Percentiles rank a stretch among this genome's conserved stretches.
Conservation (phyloP, 1,140 invertebrate genomes). For the Platorchestia sp. region DNA sequence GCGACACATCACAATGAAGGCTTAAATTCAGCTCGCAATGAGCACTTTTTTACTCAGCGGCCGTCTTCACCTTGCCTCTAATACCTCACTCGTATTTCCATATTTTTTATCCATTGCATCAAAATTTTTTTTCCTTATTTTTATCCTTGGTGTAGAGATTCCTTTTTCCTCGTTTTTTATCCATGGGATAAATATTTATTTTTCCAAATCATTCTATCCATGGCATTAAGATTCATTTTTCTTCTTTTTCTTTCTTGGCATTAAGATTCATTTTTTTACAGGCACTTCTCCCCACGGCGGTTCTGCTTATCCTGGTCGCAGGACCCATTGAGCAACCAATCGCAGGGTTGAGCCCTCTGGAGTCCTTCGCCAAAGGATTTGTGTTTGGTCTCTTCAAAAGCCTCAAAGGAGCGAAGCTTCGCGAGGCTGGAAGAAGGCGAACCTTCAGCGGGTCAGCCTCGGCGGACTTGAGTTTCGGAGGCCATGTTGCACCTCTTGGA, state of each 20-base stretch:
- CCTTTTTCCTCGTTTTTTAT: no score
- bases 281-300: neutral
- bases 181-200: no score
- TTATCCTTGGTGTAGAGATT: no score
- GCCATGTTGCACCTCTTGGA: neutral
- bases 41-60: no score
- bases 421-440: neutral
- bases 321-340: neutral
- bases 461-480: slow-evolving; percentile 26
- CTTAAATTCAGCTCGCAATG: no score
- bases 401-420: neutral
- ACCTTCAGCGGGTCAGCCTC: slow-evolving; percentile 21
- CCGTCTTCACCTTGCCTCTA: no score
- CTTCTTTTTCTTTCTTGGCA: neutral
- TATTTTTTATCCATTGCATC: no score
- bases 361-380: slow-evolving; percentile 29
- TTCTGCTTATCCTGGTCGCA: neutral
- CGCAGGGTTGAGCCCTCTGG: neutral
- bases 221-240: no score
- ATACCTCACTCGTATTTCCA: no score
- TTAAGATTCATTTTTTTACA: neutral
- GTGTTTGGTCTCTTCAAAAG: neutral
- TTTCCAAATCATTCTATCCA: no score
- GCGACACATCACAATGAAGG: no score
- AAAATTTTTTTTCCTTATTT: no score